These are phyloP conservation scores for Sussaba pulchella DNA, from an alignment of 2,888 invertebrate species.

Conservation along the genomic window DNA sequence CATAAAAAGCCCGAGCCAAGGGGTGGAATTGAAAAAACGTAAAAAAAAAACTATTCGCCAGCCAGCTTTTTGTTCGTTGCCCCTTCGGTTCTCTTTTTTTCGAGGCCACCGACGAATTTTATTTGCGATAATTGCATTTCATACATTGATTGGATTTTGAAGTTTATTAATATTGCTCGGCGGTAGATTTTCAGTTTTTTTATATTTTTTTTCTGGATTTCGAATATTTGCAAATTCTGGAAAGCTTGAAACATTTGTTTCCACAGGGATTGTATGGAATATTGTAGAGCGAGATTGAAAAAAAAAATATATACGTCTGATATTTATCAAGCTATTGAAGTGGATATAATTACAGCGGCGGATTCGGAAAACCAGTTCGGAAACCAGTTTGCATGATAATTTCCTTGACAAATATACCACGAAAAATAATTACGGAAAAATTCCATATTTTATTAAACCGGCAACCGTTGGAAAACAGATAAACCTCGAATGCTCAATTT, in stretches of 20 bases:
- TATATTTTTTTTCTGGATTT: neutral
- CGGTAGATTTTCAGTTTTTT: neutral
- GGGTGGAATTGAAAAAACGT: neutral
- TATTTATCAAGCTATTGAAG: neutral
- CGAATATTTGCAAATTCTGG: no score
- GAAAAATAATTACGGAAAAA: no score
- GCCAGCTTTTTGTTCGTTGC: neutral
- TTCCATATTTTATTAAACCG: no score
- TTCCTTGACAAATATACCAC: no score
- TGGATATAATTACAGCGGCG: neutral
- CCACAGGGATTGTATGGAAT: neutral
- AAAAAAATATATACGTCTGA: neutral
- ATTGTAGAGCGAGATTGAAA: no score
- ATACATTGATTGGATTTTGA: neutral
- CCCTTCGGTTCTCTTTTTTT: no score
- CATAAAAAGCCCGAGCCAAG: neutral
- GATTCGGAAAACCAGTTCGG: no score
- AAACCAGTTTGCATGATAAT: no score
- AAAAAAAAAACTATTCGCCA: neutral
- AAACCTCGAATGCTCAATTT: no score
- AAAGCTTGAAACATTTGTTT: neutral
- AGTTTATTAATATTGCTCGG: neutral
- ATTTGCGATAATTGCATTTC: slow-evolving; percentile 22
- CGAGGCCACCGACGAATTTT: slow-evolving; percentile 5
- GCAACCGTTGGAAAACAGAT: no score